Base-by-base conservation (phyloP, 92 coral and sea anemone species). In the Umimayanthus kanabou region DNA sequence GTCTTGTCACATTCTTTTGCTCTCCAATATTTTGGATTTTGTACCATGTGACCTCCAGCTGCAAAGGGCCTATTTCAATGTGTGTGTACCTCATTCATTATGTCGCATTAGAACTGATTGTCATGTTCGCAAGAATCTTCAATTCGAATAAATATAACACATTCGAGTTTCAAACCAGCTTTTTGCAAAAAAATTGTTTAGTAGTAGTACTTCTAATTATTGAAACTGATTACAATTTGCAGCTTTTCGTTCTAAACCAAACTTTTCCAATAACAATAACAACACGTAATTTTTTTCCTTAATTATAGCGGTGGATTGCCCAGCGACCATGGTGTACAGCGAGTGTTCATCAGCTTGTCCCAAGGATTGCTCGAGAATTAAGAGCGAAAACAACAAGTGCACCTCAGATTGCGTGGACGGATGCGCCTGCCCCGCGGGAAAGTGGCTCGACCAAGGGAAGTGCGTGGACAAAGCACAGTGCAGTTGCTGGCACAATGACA, bases 271-370 rank as follows among this genome's bases (percentile, higher is more conserved):
- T 45, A 42, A 37, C 10, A 2, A 39, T 22, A 23, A 39, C 28
- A 9, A 39, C n/a, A n/a, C n/a, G n/a, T n/a, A n/a, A n/a, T 1
- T 58, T 29, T 16, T 33, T 47, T 55, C 72, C 81, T 39, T 13
- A 23, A 47, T 81, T 88, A 22, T 30, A 97, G 99, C 94, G 39
- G 74, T 75, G 37, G 57, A 88, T 28, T 97, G 99, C 64, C 93
- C 98, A 9, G 79, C 89, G 53, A 91, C 75, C 3, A 80, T 85
- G 93, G 87, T 65, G 39, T 95, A 91, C 85, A 90, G 88, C 39
- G 97, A 94, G 65, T 94, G 97, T 73, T 94, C 95, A 0, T 80
- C 98, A 2, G 93, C 98, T 18, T 97, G 99, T 29, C 98, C 98
- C 6, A 77, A 83, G 73, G 95, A 91, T 53, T 97, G 99, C 82